A percentile compares a stretch with the other conserved stretches of the same genome.
Conservation (phyloP, 2,797 vertebrate species). For the Anableps anableps region DNA sequence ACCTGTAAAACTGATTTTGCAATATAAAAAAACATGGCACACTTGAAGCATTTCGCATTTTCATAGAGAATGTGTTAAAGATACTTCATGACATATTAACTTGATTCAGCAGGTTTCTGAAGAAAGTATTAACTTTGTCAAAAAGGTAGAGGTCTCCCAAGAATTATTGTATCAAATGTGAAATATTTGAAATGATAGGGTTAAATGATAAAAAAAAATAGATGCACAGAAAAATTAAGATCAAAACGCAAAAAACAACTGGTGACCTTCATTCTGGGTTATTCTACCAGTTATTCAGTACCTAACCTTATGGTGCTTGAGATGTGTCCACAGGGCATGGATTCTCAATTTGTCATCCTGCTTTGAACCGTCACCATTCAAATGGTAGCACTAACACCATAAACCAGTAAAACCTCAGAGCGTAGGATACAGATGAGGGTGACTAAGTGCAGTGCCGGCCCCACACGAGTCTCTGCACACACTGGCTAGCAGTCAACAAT, state of each 20-base stretch:
- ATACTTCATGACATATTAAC: not conserved
- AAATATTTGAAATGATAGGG: not conserved
- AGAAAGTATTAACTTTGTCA: not conserved
- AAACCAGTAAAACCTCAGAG: slow-evolving; percentile 83
- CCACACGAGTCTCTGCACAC: slow-evolving; percentile 53
- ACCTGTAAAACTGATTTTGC: not conserved
- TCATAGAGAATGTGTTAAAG: not conserved
- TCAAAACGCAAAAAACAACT: slow-evolving; percentile 43
- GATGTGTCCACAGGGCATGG: slow-evolving; percentile 68
- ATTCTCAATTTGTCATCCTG: slow-evolving; percentile 77
- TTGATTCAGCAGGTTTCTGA: not conserved
- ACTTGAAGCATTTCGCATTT: not conserved
- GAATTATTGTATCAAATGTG: not conserved
- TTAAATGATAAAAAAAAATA: slow-evolving; percentile 19
- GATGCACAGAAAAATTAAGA: slow-evolving; percentile 25
- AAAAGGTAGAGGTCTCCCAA: not conserved
- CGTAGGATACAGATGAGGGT: slow-evolving; percentile 75
- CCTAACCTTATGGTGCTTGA: slow-evolving; percentile 45
- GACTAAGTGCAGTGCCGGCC: slow-evolving; percentile 74
- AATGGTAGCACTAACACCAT: slow-evolving; percentile 78
- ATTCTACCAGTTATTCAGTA: slow-evolving; percentile 68
- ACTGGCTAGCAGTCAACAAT: slow-evolving; percentile 74
- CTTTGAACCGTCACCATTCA: slow-evolving; percentile 81
- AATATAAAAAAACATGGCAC: not conserved
- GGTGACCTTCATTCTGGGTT: slow-evolving; percentile 55